These are phyloP conservation scores for Tachycineta bicolor DNA, from an alignment of 2,113 vertebrate genomes.

Conservation along the genomic window DNA sequence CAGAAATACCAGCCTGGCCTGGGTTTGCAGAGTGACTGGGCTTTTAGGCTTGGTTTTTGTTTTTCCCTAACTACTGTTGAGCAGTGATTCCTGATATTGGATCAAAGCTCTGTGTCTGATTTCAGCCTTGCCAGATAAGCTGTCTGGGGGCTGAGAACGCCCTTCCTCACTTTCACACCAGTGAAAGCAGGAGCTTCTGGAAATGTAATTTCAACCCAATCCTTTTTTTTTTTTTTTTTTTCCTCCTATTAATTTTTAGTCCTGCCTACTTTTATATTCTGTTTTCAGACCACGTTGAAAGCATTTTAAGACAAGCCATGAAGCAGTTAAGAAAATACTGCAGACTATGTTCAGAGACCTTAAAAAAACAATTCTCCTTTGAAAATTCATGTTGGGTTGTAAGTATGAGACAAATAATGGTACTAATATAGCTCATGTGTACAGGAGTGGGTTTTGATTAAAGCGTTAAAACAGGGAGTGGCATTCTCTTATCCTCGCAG, in stretches of 20 bases:
- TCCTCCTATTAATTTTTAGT: background rate
- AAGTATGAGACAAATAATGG: background rate
- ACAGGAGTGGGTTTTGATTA: conserved; percentile 9
- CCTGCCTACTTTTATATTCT: background rate
- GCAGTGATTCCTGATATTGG: background rate
- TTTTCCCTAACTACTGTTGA: background rate
- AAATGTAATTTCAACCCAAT: background rate
- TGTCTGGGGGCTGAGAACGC: background rate
- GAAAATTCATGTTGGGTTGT: background rate
- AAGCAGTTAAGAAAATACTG: background rate
- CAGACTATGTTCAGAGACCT: background rate
- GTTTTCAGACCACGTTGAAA: background rate
- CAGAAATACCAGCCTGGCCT: background rate
- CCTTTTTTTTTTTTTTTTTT: background rate
- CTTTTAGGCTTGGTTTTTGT: background rate
- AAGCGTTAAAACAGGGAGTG: conserved; percentile 19
- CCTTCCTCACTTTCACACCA: background rate
- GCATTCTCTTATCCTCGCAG: conserved; percentile 1
- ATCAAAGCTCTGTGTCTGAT: background rate
- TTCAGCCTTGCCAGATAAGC: conserved; percentile 19
- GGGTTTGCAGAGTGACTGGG: background rate
- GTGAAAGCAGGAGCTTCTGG: background rate
- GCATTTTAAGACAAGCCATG: background rate
- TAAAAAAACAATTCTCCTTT: background rate
- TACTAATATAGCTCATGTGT: background rate